Evolutionary conservation across 2,888 invertebrate species (phyloP).

Genomic region (Phyto melanocephala): DNA sequence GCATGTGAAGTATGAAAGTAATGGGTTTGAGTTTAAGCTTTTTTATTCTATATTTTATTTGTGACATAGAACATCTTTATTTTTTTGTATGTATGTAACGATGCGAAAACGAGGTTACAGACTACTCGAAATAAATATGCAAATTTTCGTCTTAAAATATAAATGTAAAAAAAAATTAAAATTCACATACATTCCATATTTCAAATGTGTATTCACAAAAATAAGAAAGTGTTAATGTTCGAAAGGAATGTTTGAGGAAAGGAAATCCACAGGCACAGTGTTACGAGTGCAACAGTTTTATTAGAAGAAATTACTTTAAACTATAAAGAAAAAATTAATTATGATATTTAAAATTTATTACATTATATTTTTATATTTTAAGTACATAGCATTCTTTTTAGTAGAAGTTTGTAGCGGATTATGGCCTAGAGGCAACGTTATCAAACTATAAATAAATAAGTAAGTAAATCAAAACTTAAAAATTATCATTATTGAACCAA

Average conservation of each 20-base stretch:
- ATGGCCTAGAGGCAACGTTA: no score
- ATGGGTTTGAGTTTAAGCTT: conserved; percentile 17
- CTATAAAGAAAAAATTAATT: no score
- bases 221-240: conserved; percentile 62
- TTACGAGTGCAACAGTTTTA: no score
- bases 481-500: no score
- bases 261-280: conserved; percentile 20
- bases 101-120: conserved; percentile 5
- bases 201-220: conserved; percentile 48
- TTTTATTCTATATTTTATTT: neutral
- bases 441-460: no score
- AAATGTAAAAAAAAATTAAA: neutral
- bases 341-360: neutral
- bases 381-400: neutral
- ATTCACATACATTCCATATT: conserved; percentile 59
- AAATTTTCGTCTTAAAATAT: conserved; percentile 15
- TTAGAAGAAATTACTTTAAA: no score
- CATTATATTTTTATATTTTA: neutral
- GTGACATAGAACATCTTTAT: neutral
- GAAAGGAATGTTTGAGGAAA: neutral
- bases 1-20: conserved; percentile 50
- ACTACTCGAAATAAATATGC: conserved; percentile 47
- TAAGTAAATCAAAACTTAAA: no score
- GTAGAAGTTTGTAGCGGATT: no score
- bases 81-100: neutral